Percentiles rank a stretch among this genome's conserved stretches.
Conservation (phyloP, 2,888 invertebrate genomes). For the Pocota personata region DNA sequence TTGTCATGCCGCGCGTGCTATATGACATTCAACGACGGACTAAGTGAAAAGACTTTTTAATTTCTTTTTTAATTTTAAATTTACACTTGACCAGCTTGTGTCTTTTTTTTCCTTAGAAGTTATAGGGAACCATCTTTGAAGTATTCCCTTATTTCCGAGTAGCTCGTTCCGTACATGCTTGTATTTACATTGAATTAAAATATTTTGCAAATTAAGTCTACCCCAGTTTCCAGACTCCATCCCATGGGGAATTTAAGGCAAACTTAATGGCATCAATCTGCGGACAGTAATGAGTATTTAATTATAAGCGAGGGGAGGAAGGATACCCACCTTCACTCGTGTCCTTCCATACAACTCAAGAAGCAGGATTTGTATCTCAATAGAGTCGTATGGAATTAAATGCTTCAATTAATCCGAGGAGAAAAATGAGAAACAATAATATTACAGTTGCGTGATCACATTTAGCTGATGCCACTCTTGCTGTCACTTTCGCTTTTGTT, state of each 20-base stretch:
- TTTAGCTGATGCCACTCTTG: background rate
- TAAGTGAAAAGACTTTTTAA: background rate
- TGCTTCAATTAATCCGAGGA: constrained; percentile 19
- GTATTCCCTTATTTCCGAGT: background rate
- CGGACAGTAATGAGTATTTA: constrained; percentile 30
- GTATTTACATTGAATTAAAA: constrained; percentile 6
- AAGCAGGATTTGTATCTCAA: background rate
- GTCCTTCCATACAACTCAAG: background rate
- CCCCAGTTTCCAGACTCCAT: background rate
- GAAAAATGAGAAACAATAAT: background rate
- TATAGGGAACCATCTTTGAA: background rate
- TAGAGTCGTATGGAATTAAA: background rate
- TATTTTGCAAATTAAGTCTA: background rate
- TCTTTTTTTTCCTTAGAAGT: background rate
- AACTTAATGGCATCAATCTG: constrained; percentile 9
- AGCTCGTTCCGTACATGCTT: too few species aligned
- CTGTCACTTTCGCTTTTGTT: background rate
- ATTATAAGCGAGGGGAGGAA: background rate
- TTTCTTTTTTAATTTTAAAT: background rate
- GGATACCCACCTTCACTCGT: background rate
- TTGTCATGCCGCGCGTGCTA: background rate
- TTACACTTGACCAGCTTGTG: background rate
- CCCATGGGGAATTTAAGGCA: background rate
- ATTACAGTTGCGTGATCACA: constrained; percentile 32
- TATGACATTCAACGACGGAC: background rate